Percentiles rank a stretch among this genome's conserved stretches.
Conservation (phyloP, 2,888 invertebrate species). For the Plebejus melissa region DNA sequence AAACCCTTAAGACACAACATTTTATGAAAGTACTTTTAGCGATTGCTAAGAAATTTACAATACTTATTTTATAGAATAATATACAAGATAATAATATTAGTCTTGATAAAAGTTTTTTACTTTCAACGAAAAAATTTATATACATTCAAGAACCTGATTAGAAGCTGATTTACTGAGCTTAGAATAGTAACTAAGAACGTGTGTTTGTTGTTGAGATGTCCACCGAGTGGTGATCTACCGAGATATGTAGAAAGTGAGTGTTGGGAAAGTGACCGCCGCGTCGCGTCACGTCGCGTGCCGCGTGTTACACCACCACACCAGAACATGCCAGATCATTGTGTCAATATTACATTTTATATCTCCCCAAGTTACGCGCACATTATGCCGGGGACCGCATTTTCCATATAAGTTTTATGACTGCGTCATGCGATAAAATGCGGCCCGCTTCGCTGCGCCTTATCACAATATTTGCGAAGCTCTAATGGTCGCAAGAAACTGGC, state of each 20-base stretch:
- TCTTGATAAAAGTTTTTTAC: too few species aligned
- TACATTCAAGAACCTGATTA: neutral
- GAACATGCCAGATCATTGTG: neutral
- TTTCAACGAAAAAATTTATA: neutral
- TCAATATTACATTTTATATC: neutral
- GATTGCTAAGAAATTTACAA: too few species aligned
- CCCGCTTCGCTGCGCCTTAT: too few species aligned
- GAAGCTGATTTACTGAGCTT: too few species aligned
- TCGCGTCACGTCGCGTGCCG: neutral
- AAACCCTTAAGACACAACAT: too few species aligned
- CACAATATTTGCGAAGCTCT: too few species aligned
- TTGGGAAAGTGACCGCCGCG: neutral
- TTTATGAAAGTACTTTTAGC: too few species aligned
- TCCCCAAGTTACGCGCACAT: neutral
- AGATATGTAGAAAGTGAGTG: neutral
- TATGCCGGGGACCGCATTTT: neutral
- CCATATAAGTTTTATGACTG: neutral
- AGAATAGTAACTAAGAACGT: neutral
- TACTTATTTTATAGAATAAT: too few species aligned
- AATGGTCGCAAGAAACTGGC: too few species aligned
- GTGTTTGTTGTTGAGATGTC: neutral
- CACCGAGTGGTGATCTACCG: neutral
- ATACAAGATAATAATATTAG: too few species aligned
- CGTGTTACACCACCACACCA: neutral
- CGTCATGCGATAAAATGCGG: neutral